Percentiles rank a stretch among this genome's conserved stretches.
phyloP scores from a whole-genome alignment of 2,797 vertebrate species.

The Sparus aurata region DNA sequence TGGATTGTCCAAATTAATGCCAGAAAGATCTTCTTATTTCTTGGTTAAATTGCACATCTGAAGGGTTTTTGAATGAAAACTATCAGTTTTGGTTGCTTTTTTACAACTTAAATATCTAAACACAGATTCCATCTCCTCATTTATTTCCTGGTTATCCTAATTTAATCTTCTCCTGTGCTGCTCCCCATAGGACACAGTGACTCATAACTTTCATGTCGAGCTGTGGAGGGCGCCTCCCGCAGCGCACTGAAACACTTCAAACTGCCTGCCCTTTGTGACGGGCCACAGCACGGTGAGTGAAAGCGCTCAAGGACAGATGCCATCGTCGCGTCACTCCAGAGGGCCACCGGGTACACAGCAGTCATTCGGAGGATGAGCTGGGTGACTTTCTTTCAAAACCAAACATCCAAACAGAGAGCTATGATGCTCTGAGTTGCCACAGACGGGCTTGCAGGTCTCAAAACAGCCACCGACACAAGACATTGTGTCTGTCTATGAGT shows the following conservation, averaged over 20 bases:
- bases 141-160: slow-evolving; percentile 28
- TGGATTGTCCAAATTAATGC: not conserved
- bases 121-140: slow-evolving; percentile 23
- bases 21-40: not conserved
- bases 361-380: not conserved
- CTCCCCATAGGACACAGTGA: slow-evolving; percentile 63
- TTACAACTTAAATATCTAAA: slow-evolving; percentile 6
- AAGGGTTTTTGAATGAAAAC: too few relatives aligned
- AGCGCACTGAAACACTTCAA: slow-evolving; percentile 77
- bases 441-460: slow-evolving; percentile 19
- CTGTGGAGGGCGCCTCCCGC: slow-evolving; percentile 66
- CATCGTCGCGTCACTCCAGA: slow-evolving; percentile 22
- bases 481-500: not conserved
- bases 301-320: slow-evolving; percentile 50
- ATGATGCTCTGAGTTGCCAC: slow-evolving; percentile 4
- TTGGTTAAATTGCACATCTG: not conserved
- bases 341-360: slow-evolving; percentile 10
- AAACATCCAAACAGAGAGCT: slow-evolving; percentile 13
- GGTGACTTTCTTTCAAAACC: slow-evolving; percentile 12
- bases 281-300: slow-evolving; percentile 51
- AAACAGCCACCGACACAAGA: not conserved
- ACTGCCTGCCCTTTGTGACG: slow-evolving; percentile 81
- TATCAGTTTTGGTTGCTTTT: not conserved
- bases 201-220: slow-evolving; percentile 80
- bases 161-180: slow-evolving; percentile 60